These are phyloP conservation scores for Nibea coibor DNA, from an alignment of 2,113 vertebrate species.

Conservation along the genomic window DNA sequence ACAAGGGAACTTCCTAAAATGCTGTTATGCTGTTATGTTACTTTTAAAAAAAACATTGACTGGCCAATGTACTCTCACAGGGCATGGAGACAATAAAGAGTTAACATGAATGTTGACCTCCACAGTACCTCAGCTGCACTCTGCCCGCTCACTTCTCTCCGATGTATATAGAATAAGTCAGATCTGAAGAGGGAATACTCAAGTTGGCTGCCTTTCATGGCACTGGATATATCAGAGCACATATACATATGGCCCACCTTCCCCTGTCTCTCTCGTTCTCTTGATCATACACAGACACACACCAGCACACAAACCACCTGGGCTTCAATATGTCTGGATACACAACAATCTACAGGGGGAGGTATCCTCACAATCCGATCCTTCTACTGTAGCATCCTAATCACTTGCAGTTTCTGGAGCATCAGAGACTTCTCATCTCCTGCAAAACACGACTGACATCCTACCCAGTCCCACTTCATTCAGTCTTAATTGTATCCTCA, in stretches of 20 bases:
- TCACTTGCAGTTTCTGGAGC: slow-evolving; percentile 52
- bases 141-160: slow-evolving; percentile 33
- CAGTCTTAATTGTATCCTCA: slow-evolving; percentile 77
- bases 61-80: not conserved
- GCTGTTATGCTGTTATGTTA: no score
- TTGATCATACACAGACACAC: slow-evolving; percentile 45
- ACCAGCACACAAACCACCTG: slow-evolving; percentile 46
- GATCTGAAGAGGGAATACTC: slow-evolving; percentile 36
- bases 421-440: slow-evolving; percentile 37
- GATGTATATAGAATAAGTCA: slow-evolving; percentile 35
- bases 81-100: not conserved
- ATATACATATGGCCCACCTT: slow-evolving; percentile 54
- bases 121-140: slow-evolving; percentile 31
- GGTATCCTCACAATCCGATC: slow-evolving; percentile 41
- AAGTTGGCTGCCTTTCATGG: slow-evolving; percentile 62
- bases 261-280: slow-evolving; percentile 42
- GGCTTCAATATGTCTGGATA: slow-evolving; percentile 30
- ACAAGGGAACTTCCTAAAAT: not conserved
- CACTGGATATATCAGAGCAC: slow-evolving; percentile 66
- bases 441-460: slow-evolving; percentile 41
- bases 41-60: not conserved
- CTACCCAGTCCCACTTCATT: slow-evolving; percentile 62
- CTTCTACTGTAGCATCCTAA: not conserved
- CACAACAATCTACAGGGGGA: slow-evolving; percentile 25
- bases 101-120: slow-evolving; percentile 2